These are phyloP conservation scores for Tautogolabrus adspersus DNA, from an alignment of 2,113 vertebrate species.

Conservation along the genomic window DNA sequence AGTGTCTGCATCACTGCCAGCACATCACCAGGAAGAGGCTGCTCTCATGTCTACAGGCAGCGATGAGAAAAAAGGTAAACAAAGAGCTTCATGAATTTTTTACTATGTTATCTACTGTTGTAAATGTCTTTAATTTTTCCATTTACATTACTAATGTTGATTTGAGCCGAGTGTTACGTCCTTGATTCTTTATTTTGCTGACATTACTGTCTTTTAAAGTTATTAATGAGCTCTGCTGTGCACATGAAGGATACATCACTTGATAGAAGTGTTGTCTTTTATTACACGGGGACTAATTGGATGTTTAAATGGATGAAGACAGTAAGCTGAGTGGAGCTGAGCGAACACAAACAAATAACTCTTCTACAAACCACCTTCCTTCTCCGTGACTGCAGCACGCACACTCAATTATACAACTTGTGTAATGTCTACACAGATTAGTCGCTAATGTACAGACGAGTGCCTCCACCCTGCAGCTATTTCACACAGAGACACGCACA, in stretches of 20 bases:
- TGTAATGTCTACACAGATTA: slow-evolving; percentile 32
- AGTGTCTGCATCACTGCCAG: too few relatives aligned
- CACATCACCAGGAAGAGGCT: too few relatives aligned
- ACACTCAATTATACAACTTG: neutral
- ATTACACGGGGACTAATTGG: neutral
- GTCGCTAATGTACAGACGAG: slow-evolving; percentile 10
- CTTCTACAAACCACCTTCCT: neutral
- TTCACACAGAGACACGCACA: neutral
- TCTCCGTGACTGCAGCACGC: neutral
- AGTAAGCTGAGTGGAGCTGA: neutral
- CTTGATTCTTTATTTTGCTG: neutral
- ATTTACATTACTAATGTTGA: neutral
- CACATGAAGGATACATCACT: neutral
- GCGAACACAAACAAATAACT: neutral
- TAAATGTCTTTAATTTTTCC: too few relatives aligned
- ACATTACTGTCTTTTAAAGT: neutral
- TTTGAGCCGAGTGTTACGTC: neutral
- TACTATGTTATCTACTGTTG: too few relatives aligned
- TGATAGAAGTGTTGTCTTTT: neutral
- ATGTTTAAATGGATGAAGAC: neutral
- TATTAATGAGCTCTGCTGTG: neutral
- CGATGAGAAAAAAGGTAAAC: too few relatives aligned
- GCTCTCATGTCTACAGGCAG: too few relatives aligned
- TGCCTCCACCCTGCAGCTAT: neutral
- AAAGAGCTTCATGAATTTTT: too few relatives aligned